These are phyloP conservation scores for Spodoptera frugiperda DNA, from an alignment of 1,140 invertebrate species.

Conservation along the genomic window DNA sequence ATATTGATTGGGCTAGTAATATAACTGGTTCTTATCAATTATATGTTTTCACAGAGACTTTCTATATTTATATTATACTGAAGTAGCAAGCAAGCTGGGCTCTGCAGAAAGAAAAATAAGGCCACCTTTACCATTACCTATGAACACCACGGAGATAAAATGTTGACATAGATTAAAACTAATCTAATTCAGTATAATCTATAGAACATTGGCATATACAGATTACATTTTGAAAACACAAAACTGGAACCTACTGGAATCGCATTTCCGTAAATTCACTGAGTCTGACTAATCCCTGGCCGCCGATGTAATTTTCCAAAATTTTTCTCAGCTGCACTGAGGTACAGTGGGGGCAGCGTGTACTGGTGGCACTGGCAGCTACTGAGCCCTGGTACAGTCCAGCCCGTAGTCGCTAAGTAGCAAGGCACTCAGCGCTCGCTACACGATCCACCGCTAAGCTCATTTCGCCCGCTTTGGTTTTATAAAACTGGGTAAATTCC, in stretches of 20 bases:
- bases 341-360: background rate
- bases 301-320: constrained; percentile 27
- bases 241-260: background rate
- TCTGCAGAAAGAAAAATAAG: background rate
- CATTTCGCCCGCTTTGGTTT: constrained; percentile 78
- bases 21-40: too few relatives aligned
- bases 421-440: constrained; percentile 58
- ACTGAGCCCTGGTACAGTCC: constrained; percentile 11
- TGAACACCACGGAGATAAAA: too few relatives aligned
- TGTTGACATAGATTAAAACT: too few relatives aligned
- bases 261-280: background rate
- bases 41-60: too few relatives aligned
- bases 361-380: background rate
- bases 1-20: too few relatives aligned
- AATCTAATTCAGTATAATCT: too few relatives aligned
- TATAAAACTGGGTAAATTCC: constrained; percentile 80
- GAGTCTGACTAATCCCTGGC: background rate
- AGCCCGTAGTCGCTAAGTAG: constrained; percentile 63
- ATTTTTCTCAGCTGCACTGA: constrained; percentile 25
- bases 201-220: too few relatives aligned
- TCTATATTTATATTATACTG: too few relatives aligned
- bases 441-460: constrained; percentile 73
- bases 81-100: background rate
- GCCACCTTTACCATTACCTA: too few relatives aligned
- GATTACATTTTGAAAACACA: background rate